Conservation (phyloP, 2,888 invertebrate genomes). For the Phania funesta region DNA sequence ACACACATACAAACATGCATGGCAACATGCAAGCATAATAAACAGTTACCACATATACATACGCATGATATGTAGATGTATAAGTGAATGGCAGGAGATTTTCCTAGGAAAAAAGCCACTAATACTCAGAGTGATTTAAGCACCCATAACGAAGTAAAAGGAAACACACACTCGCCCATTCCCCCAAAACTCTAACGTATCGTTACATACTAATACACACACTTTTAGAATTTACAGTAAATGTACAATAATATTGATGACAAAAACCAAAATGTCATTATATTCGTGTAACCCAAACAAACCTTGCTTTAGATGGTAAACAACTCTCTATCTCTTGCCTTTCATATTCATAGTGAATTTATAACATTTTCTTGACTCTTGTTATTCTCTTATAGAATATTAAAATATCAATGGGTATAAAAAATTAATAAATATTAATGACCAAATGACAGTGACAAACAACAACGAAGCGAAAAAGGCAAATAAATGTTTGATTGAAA, state of each 20-base stretch:
- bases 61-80: not conserved
- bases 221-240: conserved; percentile 11
- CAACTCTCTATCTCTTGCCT: not conserved
- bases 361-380: conserved; percentile 8
- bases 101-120: conserved; percentile 54
- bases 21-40: not conserved
- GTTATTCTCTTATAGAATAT: conserved; percentile 38
- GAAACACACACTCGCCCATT: conserved; percentile 8
- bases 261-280: conserved; percentile 36
- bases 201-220: not conserved
- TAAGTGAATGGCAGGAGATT: conserved; percentile 11
- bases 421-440: conserved; percentile 77
- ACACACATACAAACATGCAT: not conserved
- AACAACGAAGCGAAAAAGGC: conserved; percentile 18
- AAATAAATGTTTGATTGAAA: conserved; percentile 60
- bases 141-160: conserved; percentile 59
- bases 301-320: not conserved
- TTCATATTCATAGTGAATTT: not conserved
- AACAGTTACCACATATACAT: conserved; percentile 11
- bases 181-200: not conserved
- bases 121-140: conserved; percentile 61
- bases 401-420: conserved; percentile 59
- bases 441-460: conserved; percentile 74
- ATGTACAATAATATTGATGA: conserved; percentile 59
- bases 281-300: not conserved